Evolutionary conservation across 2,113 vertebrate species (phyloP).

Genomic region (Anguilla rostrata): DNA sequence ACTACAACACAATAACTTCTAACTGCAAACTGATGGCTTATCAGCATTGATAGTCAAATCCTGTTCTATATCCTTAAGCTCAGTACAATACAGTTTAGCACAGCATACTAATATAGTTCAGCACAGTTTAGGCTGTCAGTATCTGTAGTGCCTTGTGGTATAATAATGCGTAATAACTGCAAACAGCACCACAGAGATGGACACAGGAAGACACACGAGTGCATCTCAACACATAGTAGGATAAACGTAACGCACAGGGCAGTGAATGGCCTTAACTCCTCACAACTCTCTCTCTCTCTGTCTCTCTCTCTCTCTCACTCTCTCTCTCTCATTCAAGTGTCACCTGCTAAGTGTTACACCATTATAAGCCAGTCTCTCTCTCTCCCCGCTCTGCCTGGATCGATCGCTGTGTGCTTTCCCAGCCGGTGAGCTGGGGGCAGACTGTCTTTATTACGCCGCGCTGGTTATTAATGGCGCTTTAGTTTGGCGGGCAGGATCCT

Average conservation of each 20-base stretch:
- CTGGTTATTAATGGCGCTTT: slow-evolving; percentile 41
- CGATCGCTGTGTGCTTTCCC: slow-evolving; percentile 25
- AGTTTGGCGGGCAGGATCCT: neutral
- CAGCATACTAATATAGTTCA: too few species aligned
- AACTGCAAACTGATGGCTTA: too few species aligned
- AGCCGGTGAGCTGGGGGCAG: slow-evolving; percentile 13
- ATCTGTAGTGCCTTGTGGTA: too few species aligned
- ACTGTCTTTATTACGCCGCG: slow-evolving; percentile 36
- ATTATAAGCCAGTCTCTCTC: neutral
- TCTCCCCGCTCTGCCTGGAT: slow-evolving; percentile 17
- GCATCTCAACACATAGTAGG: neutral
- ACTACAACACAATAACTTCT: neutral
- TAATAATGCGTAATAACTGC: too few species aligned
- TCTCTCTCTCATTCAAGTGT: neutral
- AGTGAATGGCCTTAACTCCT: neutral
- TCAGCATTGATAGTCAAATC: too few species aligned
- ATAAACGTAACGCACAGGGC: neutral
- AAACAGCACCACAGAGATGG: neutral
- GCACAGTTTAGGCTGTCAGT: too few species aligned
- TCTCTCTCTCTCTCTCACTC: neutral
- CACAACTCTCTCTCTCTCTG: slow-evolving; percentile 28
- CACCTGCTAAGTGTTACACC: neutral
- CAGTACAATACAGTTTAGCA: too few species aligned
- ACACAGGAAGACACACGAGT: neutral
- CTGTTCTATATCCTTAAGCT: too few species aligned